phyloP scores from a whole-genome alignment of 2,113 vertebrate genomes.

The Sphaerodactylus townsendi region DNA sequence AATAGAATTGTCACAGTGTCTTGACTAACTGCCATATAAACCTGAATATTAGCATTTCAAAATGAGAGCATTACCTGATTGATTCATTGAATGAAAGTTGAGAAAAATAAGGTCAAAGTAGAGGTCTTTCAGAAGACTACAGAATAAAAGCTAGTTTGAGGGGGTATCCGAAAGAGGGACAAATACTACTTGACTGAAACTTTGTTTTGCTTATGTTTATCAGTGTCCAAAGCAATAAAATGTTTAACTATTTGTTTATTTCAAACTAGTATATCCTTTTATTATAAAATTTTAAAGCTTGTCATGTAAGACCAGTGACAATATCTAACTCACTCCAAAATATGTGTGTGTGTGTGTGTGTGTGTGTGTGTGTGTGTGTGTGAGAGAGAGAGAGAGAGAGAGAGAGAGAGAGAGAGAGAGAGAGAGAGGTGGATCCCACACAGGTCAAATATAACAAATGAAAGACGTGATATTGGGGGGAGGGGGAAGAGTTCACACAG shows the following conservation, averaged over 20 bases:
- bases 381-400: no score
- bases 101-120: constrained; percentile 56
- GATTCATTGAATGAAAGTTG: constrained; percentile 43
- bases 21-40: constrained; percentile 53
- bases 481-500: no score
- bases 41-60: constrained; percentile 60
- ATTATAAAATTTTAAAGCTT: not conserved
- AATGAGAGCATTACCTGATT: constrained; percentile 49
- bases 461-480: no score
- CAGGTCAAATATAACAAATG: no score
- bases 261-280: not conserved
- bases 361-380: no score
- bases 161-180: not conserved
- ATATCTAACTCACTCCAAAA: not conserved
- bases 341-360: not conserved
- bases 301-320: not conserved
- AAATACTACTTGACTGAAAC: not conserved
- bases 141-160: not conserved
- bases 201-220: not conserved
- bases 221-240: not conserved
- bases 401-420: no score
- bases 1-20: constrained; percentile 63
- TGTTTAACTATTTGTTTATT: not conserved
- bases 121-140: constrained; percentile 14
- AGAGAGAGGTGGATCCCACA: no score